A percentile compares a stretch with the other conserved stretches of the same genome.
Conservation (phyloP, 2,797 vertebrate species). For the Poecilia wingei region DNA sequence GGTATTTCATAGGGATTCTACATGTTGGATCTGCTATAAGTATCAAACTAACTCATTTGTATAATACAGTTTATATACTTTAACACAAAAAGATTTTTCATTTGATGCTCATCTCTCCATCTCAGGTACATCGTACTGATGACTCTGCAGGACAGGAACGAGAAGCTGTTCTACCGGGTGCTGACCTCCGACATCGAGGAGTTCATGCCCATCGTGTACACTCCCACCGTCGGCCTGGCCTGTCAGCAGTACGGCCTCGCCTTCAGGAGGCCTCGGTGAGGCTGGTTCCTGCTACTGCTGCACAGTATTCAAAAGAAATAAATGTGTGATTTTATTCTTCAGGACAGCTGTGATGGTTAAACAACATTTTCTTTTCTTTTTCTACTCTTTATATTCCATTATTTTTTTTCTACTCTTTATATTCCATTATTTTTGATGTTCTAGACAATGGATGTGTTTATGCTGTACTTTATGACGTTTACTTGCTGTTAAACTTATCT, state of each 20-base stretch:
- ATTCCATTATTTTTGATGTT: neutral
- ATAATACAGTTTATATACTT: neutral
- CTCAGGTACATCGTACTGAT: slow-evolving; percentile 95
- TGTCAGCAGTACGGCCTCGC: slow-evolving; percentile 97
- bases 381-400: neutral
- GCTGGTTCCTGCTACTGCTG: neutral
- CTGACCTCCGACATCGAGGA: slow-evolving; percentile 94
- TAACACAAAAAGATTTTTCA: neutral
- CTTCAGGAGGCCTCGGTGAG: slow-evolving; percentile 97
- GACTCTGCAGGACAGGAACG: slow-evolving; percentile 97
- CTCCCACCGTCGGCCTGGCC: slow-evolving; percentile 94
- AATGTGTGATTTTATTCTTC: neutral
- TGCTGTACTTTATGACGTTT: neutral
- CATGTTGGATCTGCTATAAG: too few relatives aligned
- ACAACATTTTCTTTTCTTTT: neutral
- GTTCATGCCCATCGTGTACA: slow-evolving; percentile 98
- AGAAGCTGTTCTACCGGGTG: slow-evolving; percentile 97
- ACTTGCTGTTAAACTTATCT: neutral
- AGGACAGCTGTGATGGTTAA: neutral
- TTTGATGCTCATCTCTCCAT: neutral
- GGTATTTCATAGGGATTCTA: neutral
- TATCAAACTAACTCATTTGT: neutral
- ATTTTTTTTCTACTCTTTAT: neutral
- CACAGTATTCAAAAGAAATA: neutral
- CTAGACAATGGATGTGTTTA: neutral